Base-by-base conservation (phyloP, 2,113 vertebrate genomes). In the Scortum barcoo region DNA sequence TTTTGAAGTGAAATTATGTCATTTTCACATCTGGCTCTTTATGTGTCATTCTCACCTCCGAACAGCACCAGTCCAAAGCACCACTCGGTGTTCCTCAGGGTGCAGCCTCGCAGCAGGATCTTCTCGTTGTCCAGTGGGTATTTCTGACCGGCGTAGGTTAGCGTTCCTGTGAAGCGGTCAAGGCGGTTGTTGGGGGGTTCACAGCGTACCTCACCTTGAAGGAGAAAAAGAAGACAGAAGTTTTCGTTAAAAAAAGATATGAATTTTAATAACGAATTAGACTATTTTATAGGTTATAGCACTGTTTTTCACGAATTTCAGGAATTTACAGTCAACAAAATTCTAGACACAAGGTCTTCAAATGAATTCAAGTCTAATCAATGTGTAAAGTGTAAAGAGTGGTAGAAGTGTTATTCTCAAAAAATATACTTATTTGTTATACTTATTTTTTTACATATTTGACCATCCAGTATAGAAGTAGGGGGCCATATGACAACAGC, bases 21-120 rank as follows among this genome's bases (percentile, higher is more conserved):
- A n/a, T 72, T 26, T 30, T 56, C 36, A 5, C 24, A 10, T 42
- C 38, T 5, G 8, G 40, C 7, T 46, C 54, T 36, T 36, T 10
- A 3, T 1, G 1, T 19, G 13, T 40, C 3, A 1, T 2, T 30
- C 95, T 0, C 88, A 99, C 98, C 98, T 54, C 96, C 97, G 54
- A 97, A 99, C 87, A 99, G 93, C 84, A 99, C 97, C 0, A 99
- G 92, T 7, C 98, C 98, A 5, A 95, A 99, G 91, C 97, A 99
- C 98, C 98, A 99, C 0, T 97, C 96, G 0, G 98, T 99, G 93
- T 99, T 99, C 89, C 97, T 95, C 78, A 99, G 95, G 0, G 96
- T 95, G 89, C 98, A 99, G 80, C 98, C 98, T 7, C 98, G 91
- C 84, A 99, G 95, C 76, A 99, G 89, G 84, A 99, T 94, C 89